These are phyloP conservation scores for Peromyscus polionotus DNA, from an alignment of 2,113 vertebrate genomes.

Conservation along the genomic window DNA sequence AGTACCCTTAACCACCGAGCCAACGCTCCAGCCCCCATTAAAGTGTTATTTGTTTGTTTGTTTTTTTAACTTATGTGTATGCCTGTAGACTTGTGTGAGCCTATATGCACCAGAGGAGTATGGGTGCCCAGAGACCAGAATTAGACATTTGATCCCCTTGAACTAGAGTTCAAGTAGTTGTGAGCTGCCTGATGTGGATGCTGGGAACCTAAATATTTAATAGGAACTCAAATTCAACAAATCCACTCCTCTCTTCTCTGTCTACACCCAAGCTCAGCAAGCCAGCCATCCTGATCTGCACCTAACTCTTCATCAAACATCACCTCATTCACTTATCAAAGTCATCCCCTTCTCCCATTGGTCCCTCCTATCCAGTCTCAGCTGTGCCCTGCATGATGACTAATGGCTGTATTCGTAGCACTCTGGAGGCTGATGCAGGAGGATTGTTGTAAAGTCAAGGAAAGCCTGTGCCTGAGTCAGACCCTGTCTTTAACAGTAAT, in stretches of 20 bases:
- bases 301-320: neutral
- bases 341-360: neutral
- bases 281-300: neutral
- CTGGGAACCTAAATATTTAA: neutral
- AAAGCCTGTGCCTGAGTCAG: neutral
- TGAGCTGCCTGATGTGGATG: neutral
- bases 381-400: neutral
- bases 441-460: neutral
- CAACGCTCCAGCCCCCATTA: neutral
- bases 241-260: neutral
- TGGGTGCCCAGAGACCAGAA: neutral
- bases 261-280: neutral
- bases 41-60: neutral
- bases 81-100: neutral
- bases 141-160: neutral
- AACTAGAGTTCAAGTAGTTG: neutral
- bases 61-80: neutral
- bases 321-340: neutral
- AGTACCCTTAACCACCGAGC: neutral
- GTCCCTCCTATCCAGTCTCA: neutral
- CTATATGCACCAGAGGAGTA: neutral
- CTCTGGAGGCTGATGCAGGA: neutral
- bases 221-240: slow-evolving; percentile 24
- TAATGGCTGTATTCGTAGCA: neutral
- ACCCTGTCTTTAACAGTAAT: neutral